Evolutionary conservation across 2,113 vertebrate species (phyloP).

Genomic region (Cyanoramphus novaezelandiae): DNA sequence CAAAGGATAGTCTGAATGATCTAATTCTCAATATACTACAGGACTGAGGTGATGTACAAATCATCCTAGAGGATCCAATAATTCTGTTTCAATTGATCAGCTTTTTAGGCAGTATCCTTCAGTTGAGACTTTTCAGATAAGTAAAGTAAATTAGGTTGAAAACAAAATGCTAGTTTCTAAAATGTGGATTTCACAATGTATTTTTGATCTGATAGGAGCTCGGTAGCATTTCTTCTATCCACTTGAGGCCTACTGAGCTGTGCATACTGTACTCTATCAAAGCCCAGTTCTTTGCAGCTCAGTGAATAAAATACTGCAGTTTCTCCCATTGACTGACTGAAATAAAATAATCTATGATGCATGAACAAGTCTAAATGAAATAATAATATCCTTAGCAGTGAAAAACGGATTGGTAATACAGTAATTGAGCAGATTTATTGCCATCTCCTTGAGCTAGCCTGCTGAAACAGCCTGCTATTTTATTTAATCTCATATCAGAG

Average conservation of each 20-base stretch:
- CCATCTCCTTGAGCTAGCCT: constrained; percentile 82
- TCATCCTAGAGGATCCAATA: constrained; percentile 89
- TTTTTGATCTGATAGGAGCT: constrained; percentile 46
- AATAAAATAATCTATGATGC: constrained; percentile 97
- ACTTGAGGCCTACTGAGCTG: constrained; percentile 29
- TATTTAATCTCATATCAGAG: constrained; percentile 96
- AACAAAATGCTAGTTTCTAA: constrained; percentile 65
- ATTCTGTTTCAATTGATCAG: constrained; percentile 91
- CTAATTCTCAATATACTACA: constrained; percentile 89
- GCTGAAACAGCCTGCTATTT: constrained; percentile 92
- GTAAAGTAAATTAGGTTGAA: constrained; percentile 78
- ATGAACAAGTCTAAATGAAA: constrained; percentile 97
- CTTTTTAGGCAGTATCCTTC: constrained; percentile 82
- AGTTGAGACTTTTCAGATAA: constrained; percentile 84
- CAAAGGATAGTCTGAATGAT: constrained; percentile 82
- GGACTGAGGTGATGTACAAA: constrained; percentile 89
- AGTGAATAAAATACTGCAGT: constrained; percentile 87
- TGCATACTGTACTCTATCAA: constrained; percentile 76
- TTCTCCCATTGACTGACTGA: constrained; percentile 92
- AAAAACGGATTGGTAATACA: constrained; percentile 90
- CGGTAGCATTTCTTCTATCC: constrained; percentile 13
- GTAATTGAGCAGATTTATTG: constrained; percentile 97
- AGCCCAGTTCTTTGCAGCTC: constrained; percentile 74
- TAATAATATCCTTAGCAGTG: constrained; percentile 98
- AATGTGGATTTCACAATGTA: constrained; percentile 6